phyloP scores from a whole-genome alignment of 2,113 vertebrate species.

The Myiozetetes cayanensis region DNA sequence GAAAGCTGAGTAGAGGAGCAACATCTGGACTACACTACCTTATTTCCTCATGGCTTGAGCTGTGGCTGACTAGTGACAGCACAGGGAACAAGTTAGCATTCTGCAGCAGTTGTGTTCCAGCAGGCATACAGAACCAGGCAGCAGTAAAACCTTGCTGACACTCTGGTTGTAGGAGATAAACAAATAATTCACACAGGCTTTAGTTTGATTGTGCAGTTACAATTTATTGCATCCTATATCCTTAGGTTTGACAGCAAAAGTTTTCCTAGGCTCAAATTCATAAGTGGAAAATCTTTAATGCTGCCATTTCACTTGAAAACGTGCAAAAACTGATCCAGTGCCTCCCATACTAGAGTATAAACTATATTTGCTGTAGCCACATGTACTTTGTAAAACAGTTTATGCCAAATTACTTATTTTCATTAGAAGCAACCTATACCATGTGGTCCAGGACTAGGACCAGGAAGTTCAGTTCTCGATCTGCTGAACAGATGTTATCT shows the following conservation, averaged over 20 bases:
- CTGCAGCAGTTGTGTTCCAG: background rate
- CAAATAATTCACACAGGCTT: background rate
- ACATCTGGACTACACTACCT: background rate
- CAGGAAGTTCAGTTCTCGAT: background rate
- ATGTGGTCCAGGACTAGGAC: background rate
- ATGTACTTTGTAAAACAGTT: background rate
- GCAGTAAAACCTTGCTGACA: background rate
- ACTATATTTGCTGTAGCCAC: background rate
- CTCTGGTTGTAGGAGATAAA: background rate
- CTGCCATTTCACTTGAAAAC: background rate
- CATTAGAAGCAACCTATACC: background rate
- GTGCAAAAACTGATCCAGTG: background rate
- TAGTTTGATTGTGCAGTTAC: background rate
- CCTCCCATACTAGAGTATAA: background rate
- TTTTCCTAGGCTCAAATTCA: background rate
- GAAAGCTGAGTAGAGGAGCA: background rate
- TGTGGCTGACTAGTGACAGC: background rate
- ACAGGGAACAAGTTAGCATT: background rate
- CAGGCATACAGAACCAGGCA: background rate
- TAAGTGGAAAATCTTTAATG: background rate
- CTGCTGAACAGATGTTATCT: background rate
- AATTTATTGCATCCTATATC: slow-evolving; percentile 24
- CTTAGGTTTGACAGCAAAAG: background rate
- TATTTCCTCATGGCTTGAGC: background rate
- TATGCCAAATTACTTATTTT: background rate